Percentiles rank a stretch among this genome's conserved stretches.
phyloP scores from a whole-genome alignment of 1,140 invertebrate genomes.

The Dendrolimus punctatus region DNA sequence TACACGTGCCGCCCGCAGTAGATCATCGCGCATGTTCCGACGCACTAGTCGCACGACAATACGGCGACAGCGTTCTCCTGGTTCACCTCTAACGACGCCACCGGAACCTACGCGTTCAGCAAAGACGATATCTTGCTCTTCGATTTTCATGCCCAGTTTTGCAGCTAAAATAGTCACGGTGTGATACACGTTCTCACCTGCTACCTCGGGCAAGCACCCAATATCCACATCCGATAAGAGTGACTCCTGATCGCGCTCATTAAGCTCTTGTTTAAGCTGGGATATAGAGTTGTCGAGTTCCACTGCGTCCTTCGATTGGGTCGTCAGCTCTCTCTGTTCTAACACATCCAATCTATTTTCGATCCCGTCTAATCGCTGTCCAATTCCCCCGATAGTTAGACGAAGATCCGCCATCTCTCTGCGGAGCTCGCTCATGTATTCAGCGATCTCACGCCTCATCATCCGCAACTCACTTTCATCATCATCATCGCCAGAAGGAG shows the following conservation, averaged over 20 bases:
- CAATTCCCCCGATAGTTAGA: too few relatives aligned
- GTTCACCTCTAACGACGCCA: neutral
- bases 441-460: too few relatives aligned
- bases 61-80: conserved; percentile 6
- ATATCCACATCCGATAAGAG: conserved; percentile 17
- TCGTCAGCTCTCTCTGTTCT: too few relatives aligned
- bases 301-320: neutral
- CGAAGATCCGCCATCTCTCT: too few relatives aligned
- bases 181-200: conserved; percentile 11
- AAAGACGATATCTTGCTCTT: conserved; percentile 7
- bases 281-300: neutral
- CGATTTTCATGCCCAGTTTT: conserved; percentile 2
- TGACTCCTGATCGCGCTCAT: conserved; percentile 20
- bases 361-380: too few relatives aligned
- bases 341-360: too few relatives aligned
- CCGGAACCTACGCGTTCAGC: conserved; percentile 4
- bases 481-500: too few relatives aligned
- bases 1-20: conserved; percentile 11
- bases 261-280: conserved; percentile 9
- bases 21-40: conserved; percentile 5
- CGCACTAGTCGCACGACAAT: conserved; percentile 7
- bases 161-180: conserved; percentile 3
- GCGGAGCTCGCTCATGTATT: too few relatives aligned
- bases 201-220: conserved; percentile 7
- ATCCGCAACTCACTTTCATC: too few relatives aligned